These are phyloP conservation scores for Patella caerulea DNA, from an alignment of 2,888 invertebrate species.

Conservation along the genomic window DNA sequence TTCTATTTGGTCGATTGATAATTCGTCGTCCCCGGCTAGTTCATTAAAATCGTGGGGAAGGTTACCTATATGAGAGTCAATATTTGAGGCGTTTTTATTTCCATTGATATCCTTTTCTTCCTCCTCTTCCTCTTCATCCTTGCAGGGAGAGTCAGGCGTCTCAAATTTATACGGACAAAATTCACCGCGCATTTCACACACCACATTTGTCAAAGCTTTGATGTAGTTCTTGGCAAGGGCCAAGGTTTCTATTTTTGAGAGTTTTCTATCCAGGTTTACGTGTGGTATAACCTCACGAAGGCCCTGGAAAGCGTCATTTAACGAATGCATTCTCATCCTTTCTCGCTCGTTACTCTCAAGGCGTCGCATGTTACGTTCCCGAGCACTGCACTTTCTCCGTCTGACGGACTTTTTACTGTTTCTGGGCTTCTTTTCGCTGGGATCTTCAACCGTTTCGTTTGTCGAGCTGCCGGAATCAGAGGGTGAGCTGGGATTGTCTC, in stretches of 20 bases:
- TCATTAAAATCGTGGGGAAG: conserved; percentile 9
- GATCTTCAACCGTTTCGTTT: conserved; percentile 52
- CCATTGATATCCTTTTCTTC: conserved; percentile 19
- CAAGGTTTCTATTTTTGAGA: conserved; percentile 90
- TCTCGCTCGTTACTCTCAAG: conserved; percentile 93
- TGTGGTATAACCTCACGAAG: conserved; percentile 89
- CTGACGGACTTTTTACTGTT: conserved; percentile 63
- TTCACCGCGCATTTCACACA: conserved; percentile 85
- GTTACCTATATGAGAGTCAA: conserved; percentile 7
- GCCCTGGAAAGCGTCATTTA: conserved; percentile 92
- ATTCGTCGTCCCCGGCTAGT: conserved; percentile 3
- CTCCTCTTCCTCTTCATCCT: conserved; percentile 40
- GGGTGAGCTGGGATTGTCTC: conserved; percentile 60
- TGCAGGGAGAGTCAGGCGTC: conserved; percentile 33
- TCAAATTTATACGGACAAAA: conserved; percentile 78
- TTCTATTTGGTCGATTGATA: conserved; percentile 5
- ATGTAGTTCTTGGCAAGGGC: conserved; percentile 92
- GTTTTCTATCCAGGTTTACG: conserved; percentile 85
- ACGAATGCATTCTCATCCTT: conserved; percentile 91
- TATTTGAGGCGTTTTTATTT: conserved; percentile 8
- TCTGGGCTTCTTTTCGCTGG: conserved; percentile 54
- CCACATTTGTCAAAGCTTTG: conserved; percentile 88
- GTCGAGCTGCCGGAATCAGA: conserved; percentile 66
- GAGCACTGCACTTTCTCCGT: conserved; percentile 83
- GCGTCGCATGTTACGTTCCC: conserved; percentile 87